Percentiles rank a stretch among this genome's conserved stretches.
phyloP scores from a whole-genome alignment of 2,888 invertebrate genomes.

The Lepidochrysops patricia region DNA sequence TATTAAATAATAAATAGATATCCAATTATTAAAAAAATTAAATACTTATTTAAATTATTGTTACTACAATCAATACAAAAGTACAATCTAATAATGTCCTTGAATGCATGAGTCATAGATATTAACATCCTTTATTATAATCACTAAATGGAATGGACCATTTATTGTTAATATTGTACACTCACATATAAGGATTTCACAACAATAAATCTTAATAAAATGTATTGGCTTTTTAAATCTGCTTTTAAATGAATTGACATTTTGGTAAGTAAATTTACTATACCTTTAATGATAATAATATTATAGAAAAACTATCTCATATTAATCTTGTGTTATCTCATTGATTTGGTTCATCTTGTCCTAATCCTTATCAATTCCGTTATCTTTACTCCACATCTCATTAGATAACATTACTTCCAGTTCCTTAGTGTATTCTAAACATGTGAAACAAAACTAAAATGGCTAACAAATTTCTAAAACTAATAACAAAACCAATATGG shows the following conservation, averaged over 20 bases:
- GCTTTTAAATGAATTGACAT: too few species aligned
- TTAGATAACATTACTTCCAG: not conserved
- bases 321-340: not conserved
- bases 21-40: too few species aligned
- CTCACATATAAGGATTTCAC: too few species aligned
- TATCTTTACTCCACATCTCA: not conserved
- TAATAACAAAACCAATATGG: conserved; percentile 44
- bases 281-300: too few species aligned
- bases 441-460: conserved; percentile 20
- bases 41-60: too few species aligned
- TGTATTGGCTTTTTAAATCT: too few species aligned
- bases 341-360: not conserved
- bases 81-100: not conserved
- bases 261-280: too few species aligned
- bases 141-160: not conserved
- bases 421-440: not conserved
- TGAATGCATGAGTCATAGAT: not conserved
- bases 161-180: not conserved
- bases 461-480: conserved; percentile 37
- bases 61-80: too few species aligned
- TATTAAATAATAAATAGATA: too few species aligned
- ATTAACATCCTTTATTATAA: not conserved
- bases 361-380: not conserved
- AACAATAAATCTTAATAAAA: not conserved
- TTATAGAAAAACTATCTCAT: not conserved